Base-by-base conservation (phyloP, 2,888 invertebrate species). In the Schrankia costaestrigalis region DNA sequence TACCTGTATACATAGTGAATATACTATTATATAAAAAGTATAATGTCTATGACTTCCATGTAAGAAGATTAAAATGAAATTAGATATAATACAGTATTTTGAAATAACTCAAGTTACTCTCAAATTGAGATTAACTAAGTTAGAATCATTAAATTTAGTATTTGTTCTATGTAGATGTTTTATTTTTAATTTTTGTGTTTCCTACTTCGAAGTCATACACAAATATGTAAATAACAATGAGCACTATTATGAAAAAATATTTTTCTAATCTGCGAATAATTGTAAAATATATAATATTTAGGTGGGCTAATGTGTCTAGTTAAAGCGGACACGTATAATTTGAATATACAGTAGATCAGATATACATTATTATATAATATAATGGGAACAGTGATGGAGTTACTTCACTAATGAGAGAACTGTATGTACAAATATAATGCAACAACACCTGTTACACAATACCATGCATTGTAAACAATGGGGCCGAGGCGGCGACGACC, bases 191-290 rank as follows among this genome's bases (percentile, higher is more conserved):
- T n/a, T n/a, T n/a, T n/a, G n/a, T n/a, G n/a, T n/a, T n/a, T n/a
- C 42, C 30, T 23, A 38, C 31, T n/a, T 14, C 51, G 39, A 57
- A 61, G 41, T 33, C 40, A 51, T 35, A 56, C 41, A 51, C 40
- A 12, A 24, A 45, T 44, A 22, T 43, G 48, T 47, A 30, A 39
- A 56, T 64, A 67, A 73, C 62, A 74, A 78, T 78, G 72, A 81
- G 77, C 80, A 74, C 75, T 80, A 79, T 63, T 53, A 70, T 84
- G 78, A 80, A 85, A 85, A 85, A 83, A 84, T 83, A 84, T 75
- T 70, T 74, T 61, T 74, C 76, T 81, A 82, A 77, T 78, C 70
- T 77, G 83, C 79, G 73, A 79, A 82, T 71, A 66, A 74, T 78
- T 70, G 73, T 76, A 78, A 76, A 73, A 74, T 80, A 69, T 54